These are phyloP conservation scores for Hyles vespertilio DNA, from an alignment of 1,140 invertebrate genomes.

Conservation along the genomic window DNA sequence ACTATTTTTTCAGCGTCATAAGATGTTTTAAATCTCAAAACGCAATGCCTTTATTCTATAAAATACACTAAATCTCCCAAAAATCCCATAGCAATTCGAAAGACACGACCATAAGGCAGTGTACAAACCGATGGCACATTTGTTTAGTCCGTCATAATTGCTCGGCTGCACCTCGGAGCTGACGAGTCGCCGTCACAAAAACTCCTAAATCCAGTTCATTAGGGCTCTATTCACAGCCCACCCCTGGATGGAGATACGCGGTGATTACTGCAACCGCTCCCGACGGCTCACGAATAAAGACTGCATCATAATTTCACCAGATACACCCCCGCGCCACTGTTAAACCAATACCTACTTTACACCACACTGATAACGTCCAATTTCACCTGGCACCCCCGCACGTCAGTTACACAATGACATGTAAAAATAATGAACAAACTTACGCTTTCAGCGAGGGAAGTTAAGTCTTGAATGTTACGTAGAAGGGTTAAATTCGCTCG, in stretches of 20 bases:
- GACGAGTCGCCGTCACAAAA: slow-evolving; percentile 72
- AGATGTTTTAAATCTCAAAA: too few relatives aligned
- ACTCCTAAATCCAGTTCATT: slow-evolving; percentile 75
- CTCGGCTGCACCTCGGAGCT: slow-evolving; percentile 65
- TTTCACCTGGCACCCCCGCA: slow-evolving; percentile 33
- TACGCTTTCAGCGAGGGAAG: slow-evolving; percentile 40
- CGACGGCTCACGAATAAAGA: slow-evolving; percentile 75
- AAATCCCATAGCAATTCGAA: too few relatives aligned
- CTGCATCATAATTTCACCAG: slow-evolving; percentile 76
- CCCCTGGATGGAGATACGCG: slow-evolving; percentile 74
- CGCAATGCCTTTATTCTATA: too few relatives aligned
- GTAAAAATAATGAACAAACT: slow-evolving; percentile 76
- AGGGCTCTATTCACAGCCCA: slow-evolving; percentile 72
- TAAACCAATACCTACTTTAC: slow-evolving; percentile 52
- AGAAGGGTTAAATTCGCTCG: slow-evolving; percentile 47
- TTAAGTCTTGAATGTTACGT: slow-evolving; percentile 41
- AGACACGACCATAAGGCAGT: slow-evolving; percentile 47
- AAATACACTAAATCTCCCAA: too few relatives aligned
- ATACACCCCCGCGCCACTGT: slow-evolving; percentile 52
- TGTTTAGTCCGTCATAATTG: slow-evolving; percentile 72
- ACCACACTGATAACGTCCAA: slow-evolving; percentile 37
- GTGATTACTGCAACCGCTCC: slow-evolving; percentile 76
- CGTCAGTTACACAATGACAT: slow-evolving; percentile 74
- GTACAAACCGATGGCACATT: slow-evolving; percentile 40
- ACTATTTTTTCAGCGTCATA: too few relatives aligned